Percentiles rank a stretch among this genome's conserved stretches.
These are phyloP conservation scores for Cuniculus paca DNA, from an alignment of 2,797 vertebrate genomes.

Conservation along the genomic window DNA sequence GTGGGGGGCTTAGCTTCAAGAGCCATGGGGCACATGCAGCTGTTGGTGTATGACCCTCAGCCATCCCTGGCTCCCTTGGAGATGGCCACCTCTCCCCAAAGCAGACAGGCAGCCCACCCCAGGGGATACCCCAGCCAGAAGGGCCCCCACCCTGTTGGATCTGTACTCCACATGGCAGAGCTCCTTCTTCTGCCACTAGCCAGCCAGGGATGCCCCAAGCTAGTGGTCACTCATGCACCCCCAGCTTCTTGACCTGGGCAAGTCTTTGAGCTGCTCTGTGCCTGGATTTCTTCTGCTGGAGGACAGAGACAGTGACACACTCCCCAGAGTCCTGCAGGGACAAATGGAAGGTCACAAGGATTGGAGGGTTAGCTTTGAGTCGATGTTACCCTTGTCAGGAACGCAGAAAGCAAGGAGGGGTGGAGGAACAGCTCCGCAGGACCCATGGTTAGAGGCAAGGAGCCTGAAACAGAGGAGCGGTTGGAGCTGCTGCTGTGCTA, in stretches of 20 bases:
- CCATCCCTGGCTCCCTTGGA: neutral
- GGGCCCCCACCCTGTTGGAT: rapidly evolving
- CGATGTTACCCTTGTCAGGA: neutral
- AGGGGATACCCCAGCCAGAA: neutral
- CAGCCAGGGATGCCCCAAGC: neutral
- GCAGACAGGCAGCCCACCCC: neutral
- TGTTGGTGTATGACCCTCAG: rapidly evolving
- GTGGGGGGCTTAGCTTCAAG: neutral
- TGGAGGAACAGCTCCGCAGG: rapidly evolving
- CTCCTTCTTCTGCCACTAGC: too few relatives aligned
- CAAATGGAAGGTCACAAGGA: rapidly evolving
- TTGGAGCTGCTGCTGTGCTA: rapidly evolving
- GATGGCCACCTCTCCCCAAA: neutral
- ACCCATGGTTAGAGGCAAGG: neutral
- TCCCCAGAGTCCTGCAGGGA: neutral
- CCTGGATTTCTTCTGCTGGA: neutral
- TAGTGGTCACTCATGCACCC: rapidly evolving
- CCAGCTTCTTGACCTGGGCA: rapidly evolving
- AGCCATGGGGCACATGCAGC: rapidly evolving
- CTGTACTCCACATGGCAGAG: rapidly evolving
- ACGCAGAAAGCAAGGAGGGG: neutral
- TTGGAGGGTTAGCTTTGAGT: rapidly evolving
- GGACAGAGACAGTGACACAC: rapidly evolving
- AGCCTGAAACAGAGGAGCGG: rapidly evolving
- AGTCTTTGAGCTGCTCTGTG: neutral